A percentile compares a stretch with the other conserved stretches of the same genome.
Evolutionary conservation across 2,113 vertebrate species (phyloP).

Genomic region (Colossoma macropomum): DNA sequence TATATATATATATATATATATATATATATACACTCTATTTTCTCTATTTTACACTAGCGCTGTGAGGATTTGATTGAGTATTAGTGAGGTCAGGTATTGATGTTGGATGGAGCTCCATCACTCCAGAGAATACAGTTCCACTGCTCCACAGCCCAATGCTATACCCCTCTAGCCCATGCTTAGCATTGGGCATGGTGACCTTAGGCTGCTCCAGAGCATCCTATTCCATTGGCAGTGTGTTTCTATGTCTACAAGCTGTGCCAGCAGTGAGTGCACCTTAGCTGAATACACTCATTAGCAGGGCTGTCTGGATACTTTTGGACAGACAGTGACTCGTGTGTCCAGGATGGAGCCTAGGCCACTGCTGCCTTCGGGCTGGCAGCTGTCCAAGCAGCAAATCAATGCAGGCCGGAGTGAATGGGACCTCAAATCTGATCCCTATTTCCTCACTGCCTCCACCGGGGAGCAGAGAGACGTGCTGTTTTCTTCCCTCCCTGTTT

Average conservation of each 20-base stretch:
- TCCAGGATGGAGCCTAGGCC: background rate
- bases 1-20: too few species aligned
- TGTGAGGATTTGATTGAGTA: too few species aligned
- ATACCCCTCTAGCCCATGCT: too few species aligned
- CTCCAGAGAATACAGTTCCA: background rate
- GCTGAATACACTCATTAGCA: background rate
- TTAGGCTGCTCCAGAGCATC: too few species aligned
- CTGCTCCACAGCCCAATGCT: too few species aligned
- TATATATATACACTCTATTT: too few species aligned
- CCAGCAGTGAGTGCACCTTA: background rate
- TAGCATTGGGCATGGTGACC: background rate
- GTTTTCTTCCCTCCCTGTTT: background rate
- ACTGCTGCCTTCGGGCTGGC: conserved; percentile 67
- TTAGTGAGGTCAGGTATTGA: too few species aligned
- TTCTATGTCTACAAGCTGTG: too few species aligned
- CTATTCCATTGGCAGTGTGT: too few species aligned
- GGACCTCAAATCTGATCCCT: conserved; percentile 67
- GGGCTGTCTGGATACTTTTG: background rate
- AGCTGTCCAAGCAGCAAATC: conserved; percentile 77
- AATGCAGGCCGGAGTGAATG: conserved; percentile 76
- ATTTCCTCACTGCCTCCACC: conserved; percentile 47
- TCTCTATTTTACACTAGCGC: too few species aligned
- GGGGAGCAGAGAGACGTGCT: background rate
- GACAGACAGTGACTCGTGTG: background rate
- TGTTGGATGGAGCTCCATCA: too few species aligned